phyloP scores from a whole-genome alignment of 2,888 invertebrate genomes.

The Drosophila bunnanda region DNA sequence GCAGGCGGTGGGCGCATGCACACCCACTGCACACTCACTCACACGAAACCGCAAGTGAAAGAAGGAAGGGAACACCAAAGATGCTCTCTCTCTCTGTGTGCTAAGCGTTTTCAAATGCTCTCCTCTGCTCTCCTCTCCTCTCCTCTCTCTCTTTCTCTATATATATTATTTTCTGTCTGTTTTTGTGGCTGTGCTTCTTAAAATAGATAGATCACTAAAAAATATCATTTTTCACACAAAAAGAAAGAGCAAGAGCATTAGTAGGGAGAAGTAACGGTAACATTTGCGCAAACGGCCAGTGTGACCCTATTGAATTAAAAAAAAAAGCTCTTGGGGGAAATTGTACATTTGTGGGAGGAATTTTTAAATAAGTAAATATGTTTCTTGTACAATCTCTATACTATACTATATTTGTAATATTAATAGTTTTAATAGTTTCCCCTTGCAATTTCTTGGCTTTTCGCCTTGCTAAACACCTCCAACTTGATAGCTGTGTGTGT shows the following conservation, averaged over 20 bases:
- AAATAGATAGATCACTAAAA: conserved; percentile 13
- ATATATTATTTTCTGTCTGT: too few relatives aligned
- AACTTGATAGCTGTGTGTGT: neutral
- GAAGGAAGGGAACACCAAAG: conserved; percentile 9
- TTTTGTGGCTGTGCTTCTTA: neutral
- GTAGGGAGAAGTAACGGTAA: neutral
- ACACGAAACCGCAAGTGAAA: conserved; percentile 16
- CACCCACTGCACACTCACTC: conserved; percentile 38
- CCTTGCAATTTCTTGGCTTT: conserved; percentile 15
- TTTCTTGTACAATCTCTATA: neutral
- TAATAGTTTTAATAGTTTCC: neutral
- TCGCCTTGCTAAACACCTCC: conserved; percentile 21
- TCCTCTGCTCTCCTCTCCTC: neutral
- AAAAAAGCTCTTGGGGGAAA: too few relatives aligned
- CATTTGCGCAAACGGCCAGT: conserved; percentile 60
- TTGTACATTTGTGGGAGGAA: neutral
- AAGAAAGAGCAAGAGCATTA: neutral
- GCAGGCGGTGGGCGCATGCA: conserved; percentile 63
- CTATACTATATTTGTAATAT: neutral
- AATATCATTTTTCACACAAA: neutral
- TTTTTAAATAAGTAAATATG: neutral
- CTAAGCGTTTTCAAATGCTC: conserved; percentile 18
- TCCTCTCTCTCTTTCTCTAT: neutral
- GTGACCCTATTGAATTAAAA: neutral
- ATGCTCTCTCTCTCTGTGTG: neutral